Percentiles rank a stretch among this genome's conserved stretches.
phyloP scores from a whole-genome alignment of 2,888 invertebrate species.

The Stictocephala bisonia region DNA sequence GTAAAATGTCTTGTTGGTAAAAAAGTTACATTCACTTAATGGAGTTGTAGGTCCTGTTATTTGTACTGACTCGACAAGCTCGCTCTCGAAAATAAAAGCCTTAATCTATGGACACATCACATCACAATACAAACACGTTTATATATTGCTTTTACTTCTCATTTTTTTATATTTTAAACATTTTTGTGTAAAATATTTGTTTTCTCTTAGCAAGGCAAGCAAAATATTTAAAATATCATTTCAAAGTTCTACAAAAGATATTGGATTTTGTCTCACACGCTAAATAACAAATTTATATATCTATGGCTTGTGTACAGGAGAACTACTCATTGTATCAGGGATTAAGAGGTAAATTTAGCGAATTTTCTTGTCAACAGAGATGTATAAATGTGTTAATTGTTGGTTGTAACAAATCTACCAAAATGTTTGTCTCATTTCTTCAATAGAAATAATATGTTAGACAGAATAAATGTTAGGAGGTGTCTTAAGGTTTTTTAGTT shows the following conservation, averaged over 20 bases:
- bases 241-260: slow-evolving; percentile 56
- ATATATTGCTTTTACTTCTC: slow-evolving; percentile 55
- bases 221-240: slow-evolving; percentile 54
- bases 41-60: slow-evolving; percentile 9
- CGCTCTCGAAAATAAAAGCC: slow-evolving; percentile 39
- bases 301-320: slow-evolving; percentile 31
- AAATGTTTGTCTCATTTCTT: not conserved
- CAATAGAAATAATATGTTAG: not conserved
- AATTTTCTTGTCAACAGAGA: too few relatives aligned
- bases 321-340: slow-evolving; percentile 10
- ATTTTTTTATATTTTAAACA: slow-evolving; percentile 54
- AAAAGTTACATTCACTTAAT: slow-evolving; percentile 7
- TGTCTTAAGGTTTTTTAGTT: too few relatives aligned
- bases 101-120: slow-evolving; percentile 26
- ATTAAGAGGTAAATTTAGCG: too few relatives aligned
- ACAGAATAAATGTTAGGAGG: too few relatives aligned
- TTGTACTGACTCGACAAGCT: slow-evolving; percentile 41
- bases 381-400: too few relatives aligned
- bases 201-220: slow-evolving; percentile 57
- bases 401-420: not conserved
- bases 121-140: slow-evolving; percentile 45
- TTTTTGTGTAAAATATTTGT: slow-evolving; percentile 52
- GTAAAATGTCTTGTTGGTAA: slow-evolving; percentile 32
- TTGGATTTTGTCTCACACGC: slow-evolving; percentile 49
- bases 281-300: slow-evolving; percentile 50